Conservation (phyloP, 2,113 vertebrate genomes). For the Chlorocebus sabaeus region DNA sequence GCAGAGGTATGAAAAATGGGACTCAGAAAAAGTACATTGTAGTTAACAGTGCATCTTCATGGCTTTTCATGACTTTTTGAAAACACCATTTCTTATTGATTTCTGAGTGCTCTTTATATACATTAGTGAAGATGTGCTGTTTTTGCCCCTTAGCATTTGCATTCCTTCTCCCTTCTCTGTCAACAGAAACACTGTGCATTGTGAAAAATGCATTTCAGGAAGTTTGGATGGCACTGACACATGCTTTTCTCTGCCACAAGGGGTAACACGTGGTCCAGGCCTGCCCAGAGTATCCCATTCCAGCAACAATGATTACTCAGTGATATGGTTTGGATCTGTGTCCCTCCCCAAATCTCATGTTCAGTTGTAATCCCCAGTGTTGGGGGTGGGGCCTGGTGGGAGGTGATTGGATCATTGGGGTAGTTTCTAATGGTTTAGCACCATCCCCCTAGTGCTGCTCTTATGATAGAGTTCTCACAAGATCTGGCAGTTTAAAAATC, state of each 20-base stretch:
- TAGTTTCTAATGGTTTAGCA: too few relatives aligned
- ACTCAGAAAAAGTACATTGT: background rate
- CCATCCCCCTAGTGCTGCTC: too few relatives aligned
- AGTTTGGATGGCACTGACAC: background rate
- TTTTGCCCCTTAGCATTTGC: background rate
- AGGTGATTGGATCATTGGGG: too few relatives aligned
- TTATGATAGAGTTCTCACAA: too few relatives aligned
- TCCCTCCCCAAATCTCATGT: too few relatives aligned
- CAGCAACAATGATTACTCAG: background rate
- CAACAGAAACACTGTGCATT: background rate
- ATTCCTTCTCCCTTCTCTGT: background rate
- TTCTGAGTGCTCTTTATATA: slow-evolving; percentile 21
- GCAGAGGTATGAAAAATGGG: background rate
- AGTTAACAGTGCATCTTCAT: background rate
- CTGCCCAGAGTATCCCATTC: background rate
- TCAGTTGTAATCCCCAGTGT: too few relatives aligned
- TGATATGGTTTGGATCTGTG: too few relatives aligned
- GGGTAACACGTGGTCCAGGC: too few relatives aligned
- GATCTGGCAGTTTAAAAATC: too few relatives aligned
- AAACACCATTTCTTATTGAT: background rate
- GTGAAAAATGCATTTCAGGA: background rate
- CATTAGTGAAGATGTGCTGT: background rate
- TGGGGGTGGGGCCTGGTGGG: too few relatives aligned
- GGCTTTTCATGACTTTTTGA: background rate
- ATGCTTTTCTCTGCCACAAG: background rate